Evolutionary conservation across 1,140 invertebrate genomes (phyloP).

Genomic region (Pogonognathellus flavescens): DNA sequence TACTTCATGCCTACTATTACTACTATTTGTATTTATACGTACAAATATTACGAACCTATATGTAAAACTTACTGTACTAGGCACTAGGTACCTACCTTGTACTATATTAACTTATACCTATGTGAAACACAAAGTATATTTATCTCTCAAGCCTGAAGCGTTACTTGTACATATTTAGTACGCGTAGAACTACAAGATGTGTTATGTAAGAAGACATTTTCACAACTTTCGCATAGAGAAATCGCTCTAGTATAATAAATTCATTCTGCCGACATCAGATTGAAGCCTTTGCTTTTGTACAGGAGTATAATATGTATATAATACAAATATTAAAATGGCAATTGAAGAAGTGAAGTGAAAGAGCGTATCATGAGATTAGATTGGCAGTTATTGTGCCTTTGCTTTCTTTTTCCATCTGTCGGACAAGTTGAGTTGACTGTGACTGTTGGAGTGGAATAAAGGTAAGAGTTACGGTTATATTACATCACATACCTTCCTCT

Average conservation of each 20-base stretch:
- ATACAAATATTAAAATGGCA: not conserved
- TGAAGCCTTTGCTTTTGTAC: not conserved
- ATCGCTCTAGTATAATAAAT: not conserved
- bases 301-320: no score
- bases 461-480: not conserved
- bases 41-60: not conserved
- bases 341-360: slow-evolving; percentile 10
- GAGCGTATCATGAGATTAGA: slow-evolving; percentile 4
- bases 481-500: no score
- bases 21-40: not conserved
- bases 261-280: not conserved
- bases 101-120: no score
- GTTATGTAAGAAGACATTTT: not conserved
- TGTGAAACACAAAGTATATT: no score
- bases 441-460: not conserved
- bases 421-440: not conserved
- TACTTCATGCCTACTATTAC: no score
- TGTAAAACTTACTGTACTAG: no score
- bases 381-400: not conserved
- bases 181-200: no score
- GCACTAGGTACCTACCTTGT: no score
- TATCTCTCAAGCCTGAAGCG: no score
- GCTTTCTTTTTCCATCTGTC: not conserved
- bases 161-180: no score
- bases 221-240: no score